Evolutionary conservation across 1,140 invertebrate genomes (phyloP).

Genomic region (Atta colombica): DNA sequence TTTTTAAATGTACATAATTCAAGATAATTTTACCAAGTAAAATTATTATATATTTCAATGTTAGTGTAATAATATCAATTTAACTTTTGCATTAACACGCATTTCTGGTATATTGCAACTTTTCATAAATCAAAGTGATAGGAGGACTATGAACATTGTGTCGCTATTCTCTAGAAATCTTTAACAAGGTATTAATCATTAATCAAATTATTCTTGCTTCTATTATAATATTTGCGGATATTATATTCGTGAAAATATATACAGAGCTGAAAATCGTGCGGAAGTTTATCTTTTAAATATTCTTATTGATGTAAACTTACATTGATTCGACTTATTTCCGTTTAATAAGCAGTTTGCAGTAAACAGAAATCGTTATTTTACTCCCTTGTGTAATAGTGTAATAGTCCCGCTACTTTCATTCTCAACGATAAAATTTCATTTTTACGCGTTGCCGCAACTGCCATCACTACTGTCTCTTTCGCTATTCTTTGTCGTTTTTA

Average conservation of each 20-base stretch:
- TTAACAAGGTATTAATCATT: conserved; percentile 9
- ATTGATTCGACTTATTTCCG: neutral
- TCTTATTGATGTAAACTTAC: conserved; percentile 29
- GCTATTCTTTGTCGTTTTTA: conserved; percentile 20
- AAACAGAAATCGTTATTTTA: neutral
- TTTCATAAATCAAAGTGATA: neutral
- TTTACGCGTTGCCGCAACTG: neutral
- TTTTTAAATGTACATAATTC: neutral
- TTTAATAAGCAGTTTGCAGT: conserved; percentile 24
- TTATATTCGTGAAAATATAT: neutral
- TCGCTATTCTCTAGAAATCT: neutral
- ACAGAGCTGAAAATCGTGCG: neutral
- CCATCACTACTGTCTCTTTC: neutral
- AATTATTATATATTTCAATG: neutral
- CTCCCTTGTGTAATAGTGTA: too few species aligned
- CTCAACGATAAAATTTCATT: conserved; percentile 29
- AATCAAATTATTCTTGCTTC: conserved; percentile 17
- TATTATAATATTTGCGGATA: neutral
- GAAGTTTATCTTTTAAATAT: conserved; percentile 23
- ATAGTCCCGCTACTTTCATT: neutral
- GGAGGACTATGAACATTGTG: neutral
- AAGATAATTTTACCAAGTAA: neutral
- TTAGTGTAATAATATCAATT: neutral
- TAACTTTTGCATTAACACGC: neutral
- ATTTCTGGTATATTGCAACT: neutral